Evolutionary conservation across 1,140 invertebrate genomes (phyloP).

Genomic region (Oscheius sp.): DNA sequence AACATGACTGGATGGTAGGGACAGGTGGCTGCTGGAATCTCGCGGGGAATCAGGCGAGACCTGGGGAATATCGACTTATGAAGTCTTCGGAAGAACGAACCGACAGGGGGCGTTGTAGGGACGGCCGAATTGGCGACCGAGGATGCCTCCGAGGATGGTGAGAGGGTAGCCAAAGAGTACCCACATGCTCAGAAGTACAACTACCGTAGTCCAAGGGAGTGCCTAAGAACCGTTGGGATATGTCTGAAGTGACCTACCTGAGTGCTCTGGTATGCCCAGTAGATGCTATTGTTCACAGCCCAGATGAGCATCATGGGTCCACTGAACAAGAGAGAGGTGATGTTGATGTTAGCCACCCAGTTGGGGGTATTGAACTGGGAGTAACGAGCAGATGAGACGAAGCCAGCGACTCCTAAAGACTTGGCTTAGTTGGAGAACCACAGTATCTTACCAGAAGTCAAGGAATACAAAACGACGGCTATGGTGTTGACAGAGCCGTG

Average conservation of each 20-base stretch:
- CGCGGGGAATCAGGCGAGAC: neutral
- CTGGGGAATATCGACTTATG: neutral
- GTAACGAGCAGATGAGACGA: slow-evolving; percentile 5
- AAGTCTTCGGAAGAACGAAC: neutral
- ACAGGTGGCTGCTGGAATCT: neutral
- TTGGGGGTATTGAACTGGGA: neutral
- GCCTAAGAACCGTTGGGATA: neutral
- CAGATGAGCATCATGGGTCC: slow-evolving; percentile 1
- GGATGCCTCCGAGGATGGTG: slow-evolving; percentile 10
- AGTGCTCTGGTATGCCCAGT: slow-evolving; percentile 7
- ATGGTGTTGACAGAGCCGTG: slow-evolving; percentile 12
- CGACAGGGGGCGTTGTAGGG: slow-evolving; percentile 7
- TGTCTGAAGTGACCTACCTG: neutral
- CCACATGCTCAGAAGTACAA: slow-evolving; percentile 14
- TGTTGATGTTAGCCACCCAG: slow-evolving; percentile 19
- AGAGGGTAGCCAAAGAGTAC: slow-evolving; percentile 12
- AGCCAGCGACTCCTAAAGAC: slow-evolving; percentile 12
- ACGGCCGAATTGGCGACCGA: neutral
- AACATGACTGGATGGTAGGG: neutral
- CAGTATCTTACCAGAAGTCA: slow-evolving; percentile 6
- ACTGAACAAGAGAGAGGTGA: slow-evolving; percentile 18
- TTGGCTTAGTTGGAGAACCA: neutral
- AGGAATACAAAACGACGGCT: slow-evolving; percentile 1
- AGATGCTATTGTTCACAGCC: slow-evolving; percentile 14
- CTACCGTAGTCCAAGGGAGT: slow-evolving; percentile 23